A percentile compares a stretch with the other conserved stretches of the same genome.
Conservation (phyloP, 35 echinoderm and acorn worm species). For the Holothuria glaberrima region DNA sequence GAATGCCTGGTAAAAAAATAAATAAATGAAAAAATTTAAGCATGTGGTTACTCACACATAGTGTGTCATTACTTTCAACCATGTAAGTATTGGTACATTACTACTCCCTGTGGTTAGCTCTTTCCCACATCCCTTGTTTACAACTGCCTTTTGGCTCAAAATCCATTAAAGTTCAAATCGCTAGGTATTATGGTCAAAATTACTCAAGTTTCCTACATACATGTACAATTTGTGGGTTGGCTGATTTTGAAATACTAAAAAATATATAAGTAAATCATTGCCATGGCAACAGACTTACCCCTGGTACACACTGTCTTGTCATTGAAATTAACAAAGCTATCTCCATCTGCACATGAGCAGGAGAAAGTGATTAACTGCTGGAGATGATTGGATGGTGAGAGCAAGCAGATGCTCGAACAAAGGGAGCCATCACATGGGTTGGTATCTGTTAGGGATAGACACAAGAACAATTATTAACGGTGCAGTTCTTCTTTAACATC, state of each 20-base stretch:
- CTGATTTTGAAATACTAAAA: not conserved
- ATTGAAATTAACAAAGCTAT: not conserved
- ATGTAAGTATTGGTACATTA: too few species aligned
- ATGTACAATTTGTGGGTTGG: not conserved
- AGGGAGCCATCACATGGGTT: conserved; percentile 12
- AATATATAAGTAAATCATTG: not conserved
- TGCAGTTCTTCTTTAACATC: too few species aligned
- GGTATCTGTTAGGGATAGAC: not conserved
- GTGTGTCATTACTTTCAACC: too few species aligned
- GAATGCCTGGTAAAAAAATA: too few species aligned
- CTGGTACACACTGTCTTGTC: not conserved
- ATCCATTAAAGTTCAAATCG: too few species aligned
- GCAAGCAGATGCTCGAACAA: not conserved
- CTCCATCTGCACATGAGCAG: not conserved
- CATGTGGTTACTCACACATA: too few species aligned
- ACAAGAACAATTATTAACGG: too few species aligned
- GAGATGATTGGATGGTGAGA: not conserved
- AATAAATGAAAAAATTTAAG: too few species aligned
- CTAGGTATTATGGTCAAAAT: too few species aligned
- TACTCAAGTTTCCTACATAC: not conserved
- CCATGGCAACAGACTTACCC: not conserved
- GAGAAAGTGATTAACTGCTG: not conserved
- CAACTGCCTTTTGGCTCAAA: too few species aligned
- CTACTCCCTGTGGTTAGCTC: too few species aligned
- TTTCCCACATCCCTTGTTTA: too few species aligned